phyloP scores from a whole-genome alignment of 2,888 invertebrate species.

The Tipula unca region DNA sequence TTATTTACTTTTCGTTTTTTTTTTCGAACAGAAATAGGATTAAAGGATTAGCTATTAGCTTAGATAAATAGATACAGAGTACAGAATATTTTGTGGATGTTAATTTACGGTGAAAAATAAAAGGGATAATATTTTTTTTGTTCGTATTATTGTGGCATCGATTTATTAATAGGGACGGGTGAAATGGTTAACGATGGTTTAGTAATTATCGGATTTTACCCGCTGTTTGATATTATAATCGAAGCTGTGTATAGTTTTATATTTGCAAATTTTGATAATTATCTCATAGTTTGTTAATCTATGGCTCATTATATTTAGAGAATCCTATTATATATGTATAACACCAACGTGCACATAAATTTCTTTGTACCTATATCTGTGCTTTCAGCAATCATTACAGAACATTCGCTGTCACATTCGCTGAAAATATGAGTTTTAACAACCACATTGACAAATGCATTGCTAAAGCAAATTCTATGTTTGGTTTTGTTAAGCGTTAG shows the following conservation, averaged over 20 bases:
- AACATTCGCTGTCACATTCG: no score
- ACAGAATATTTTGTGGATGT: background rate
- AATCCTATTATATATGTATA: no score
- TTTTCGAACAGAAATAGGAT: background rate
- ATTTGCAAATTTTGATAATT: no score
- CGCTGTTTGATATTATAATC: background rate
- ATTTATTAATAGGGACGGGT: background rate
- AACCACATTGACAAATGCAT: no score
- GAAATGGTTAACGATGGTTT: background rate
- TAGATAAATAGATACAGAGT: background rate
- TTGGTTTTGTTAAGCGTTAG: no score
- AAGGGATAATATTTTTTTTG: background rate
- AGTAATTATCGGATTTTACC: background rate
- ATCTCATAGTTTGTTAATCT: no score
- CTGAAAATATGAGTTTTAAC: no score
- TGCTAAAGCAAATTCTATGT: no score
- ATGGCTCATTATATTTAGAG: no score
- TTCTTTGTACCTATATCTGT: no score
- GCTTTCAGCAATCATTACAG: no score
- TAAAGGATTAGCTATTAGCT: conserved; percentile 4
- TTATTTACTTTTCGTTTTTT: background rate
- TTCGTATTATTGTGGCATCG: background rate
- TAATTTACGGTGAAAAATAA: background rate
- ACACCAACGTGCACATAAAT: no score
- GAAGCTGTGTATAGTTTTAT: background rate